Conservation (phyloP, 2,797 vertebrate genomes). For the Myotis daubentonii region DNA sequence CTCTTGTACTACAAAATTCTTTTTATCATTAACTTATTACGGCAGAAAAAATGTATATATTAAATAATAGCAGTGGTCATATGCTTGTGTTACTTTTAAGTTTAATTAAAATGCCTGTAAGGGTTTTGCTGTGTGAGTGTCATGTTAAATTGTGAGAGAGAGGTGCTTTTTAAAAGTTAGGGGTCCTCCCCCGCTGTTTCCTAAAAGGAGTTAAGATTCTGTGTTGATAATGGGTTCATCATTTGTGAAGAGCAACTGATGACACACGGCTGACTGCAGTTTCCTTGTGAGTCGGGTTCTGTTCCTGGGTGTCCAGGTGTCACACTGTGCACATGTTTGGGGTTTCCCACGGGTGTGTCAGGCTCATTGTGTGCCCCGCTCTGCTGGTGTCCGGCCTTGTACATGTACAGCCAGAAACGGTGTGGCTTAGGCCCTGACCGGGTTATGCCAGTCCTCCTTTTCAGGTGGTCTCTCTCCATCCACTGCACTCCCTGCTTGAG, state of each 20-base stretch:
- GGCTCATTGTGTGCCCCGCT: neutral
- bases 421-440: neutral
- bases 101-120: slow-evolving; percentile 9
- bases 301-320: neutral
- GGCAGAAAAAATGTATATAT: neutral
- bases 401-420: neutral
- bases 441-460: neutral
- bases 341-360: neutral
- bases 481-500: neutral
- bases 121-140: neutral
- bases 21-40: neutral
- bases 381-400: neutral
- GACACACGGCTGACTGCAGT: neutral
- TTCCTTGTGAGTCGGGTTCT: neutral
- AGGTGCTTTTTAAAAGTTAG: neutral
- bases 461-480: neutral
- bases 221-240: neutral
- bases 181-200: neutral
- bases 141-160: neutral
- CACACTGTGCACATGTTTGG: neutral
- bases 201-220: neutral
- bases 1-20: neutral
- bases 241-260: neutral
- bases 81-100: slow-evolving; percentile 33
- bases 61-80: neutral